Percentiles rank a stretch among this genome's conserved stretches.
Evolutionary conservation across 2,113 vertebrate genomes (phyloP).

Genomic region (Blennius ocellaris): DNA sequence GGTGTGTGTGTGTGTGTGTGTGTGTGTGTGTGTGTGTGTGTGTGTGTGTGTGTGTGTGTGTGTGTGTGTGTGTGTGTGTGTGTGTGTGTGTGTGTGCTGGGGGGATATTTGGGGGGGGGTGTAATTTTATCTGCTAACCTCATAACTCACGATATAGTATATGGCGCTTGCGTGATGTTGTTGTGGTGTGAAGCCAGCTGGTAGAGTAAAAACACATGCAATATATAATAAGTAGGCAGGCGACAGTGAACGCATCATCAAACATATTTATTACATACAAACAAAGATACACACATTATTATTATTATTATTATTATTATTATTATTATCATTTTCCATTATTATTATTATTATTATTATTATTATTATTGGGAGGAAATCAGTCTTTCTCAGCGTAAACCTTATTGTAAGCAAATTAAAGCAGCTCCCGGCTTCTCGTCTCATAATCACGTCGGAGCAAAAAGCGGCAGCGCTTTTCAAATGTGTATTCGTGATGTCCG

Average conservation of each 20-base stretch:
- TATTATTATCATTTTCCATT: not conserved
- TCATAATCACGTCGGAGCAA: conserved; percentile 82
- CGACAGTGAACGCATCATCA: conserved; percentile 20
- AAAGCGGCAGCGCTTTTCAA: conserved; percentile 60
- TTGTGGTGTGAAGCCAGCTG: conserved; percentile 38
- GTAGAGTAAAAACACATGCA: conserved; percentile 3
- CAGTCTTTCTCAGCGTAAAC: conserved; percentile 81
- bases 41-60: not conserved
- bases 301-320: not conserved
- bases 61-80: not conserved
- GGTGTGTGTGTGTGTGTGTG: not conserved
- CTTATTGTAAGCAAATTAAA: conserved; percentile 85
- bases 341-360: not conserved
- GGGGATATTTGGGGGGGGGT: conserved; percentile 9
- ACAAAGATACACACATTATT: not conserved
- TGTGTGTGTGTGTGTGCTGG: not conserved
- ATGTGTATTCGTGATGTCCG: conserved; percentile 67
- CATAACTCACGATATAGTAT: conserved; percentile 47
- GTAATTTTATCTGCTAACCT: conserved; percentile 39
- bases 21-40: not conserved
- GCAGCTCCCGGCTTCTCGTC: conserved; percentile 76
- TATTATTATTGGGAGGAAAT: too few species aligned
- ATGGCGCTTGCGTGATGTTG: conserved; percentile 26
- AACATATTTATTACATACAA: conserved; percentile 7
- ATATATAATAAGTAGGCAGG: conserved; percentile 2